These are phyloP conservation scores for Limonius californicus DNA, from an alignment of 1,140 invertebrate species.

Conservation along the genomic window DNA sequence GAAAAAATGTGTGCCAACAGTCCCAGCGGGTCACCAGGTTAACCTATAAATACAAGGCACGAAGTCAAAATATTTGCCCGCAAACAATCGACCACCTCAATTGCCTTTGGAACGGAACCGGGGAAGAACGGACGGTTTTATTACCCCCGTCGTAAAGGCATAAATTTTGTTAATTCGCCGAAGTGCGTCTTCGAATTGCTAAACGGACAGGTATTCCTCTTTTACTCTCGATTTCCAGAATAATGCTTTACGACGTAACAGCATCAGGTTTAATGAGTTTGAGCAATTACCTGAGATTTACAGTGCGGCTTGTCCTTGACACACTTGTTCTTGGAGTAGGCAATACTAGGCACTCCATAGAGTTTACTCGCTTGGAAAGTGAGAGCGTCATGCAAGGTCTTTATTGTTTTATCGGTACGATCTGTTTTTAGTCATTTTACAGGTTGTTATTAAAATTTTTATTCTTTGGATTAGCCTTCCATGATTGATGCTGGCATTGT, in stretches of 20 bases:
- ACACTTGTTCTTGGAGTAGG: conserved; percentile 9
- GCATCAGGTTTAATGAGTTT: background rate
- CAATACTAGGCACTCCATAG: background rate
- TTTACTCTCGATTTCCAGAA: background rate
- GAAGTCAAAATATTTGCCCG: too few species aligned
- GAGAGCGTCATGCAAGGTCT: conserved; percentile 8
- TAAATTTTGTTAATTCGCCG: background rate
- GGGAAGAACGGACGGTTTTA: background rate
- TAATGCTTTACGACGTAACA: conserved; percentile 1
- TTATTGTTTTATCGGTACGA: background rate
- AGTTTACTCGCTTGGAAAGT: conserved; percentile 4
- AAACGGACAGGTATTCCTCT: background rate
- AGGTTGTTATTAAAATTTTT: background rate
- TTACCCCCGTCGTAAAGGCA: background rate
- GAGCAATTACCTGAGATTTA: conserved; percentile 13
- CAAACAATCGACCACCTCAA: too few species aligned
- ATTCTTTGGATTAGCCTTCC: background rate
- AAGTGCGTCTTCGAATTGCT: background rate
- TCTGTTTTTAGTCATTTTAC: background rate
- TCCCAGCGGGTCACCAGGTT: too few species aligned
- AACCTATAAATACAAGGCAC: too few species aligned
- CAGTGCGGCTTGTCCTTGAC: conserved; percentile 8
- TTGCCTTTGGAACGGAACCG: too few species aligned
- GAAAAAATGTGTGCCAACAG: too few species aligned
- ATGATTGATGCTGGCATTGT: background rate